phyloP scores from a whole-genome alignment of 2,888 invertebrate species.

The Pheosia gnoma region DNA sequence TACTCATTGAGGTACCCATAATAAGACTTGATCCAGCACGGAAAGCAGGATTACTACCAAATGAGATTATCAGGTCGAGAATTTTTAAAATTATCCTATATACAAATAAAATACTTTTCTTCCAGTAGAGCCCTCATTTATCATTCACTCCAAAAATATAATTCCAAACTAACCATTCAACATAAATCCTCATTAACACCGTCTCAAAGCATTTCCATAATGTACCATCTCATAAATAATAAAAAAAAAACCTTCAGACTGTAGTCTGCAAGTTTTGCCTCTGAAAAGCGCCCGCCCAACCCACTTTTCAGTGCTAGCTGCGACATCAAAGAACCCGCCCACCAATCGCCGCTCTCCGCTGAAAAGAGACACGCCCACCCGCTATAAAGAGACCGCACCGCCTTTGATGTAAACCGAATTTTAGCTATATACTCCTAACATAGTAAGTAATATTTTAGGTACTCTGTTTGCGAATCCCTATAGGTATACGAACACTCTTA shows the following conservation, averaged over 20 bases:
- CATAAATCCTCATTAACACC: constrained; percentile 24
- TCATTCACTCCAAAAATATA: not conserved
- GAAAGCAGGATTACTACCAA: too few species aligned
- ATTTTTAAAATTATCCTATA: too few species aligned
- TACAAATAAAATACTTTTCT: not conserved
- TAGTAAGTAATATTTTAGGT: constrained; percentile 15
- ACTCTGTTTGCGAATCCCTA: constrained; percentile 21
- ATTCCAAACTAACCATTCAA: not conserved
- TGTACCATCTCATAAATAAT: constrained; percentile 47
- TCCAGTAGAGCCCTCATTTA: not conserved
- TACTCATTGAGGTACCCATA: too few species aligned
- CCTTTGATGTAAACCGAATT: constrained; percentile 52
- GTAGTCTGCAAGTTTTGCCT: constrained; percentile 46
- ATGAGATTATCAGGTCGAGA: too few species aligned
- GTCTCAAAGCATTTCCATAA: constrained; percentile 25
- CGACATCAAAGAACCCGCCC: constrained; percentile 52
- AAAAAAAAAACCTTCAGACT: constrained; percentile 35
- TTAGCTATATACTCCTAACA: constrained; percentile 20
- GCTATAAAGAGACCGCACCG: constrained; percentile 70
- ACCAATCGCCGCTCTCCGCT: constrained; percentile 68
- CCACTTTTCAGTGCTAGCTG: constrained; percentile 69
- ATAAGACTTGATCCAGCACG: too few species aligned
- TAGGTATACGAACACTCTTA: not conserved
- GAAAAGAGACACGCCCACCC: constrained; percentile 80
- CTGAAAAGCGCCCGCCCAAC: constrained; percentile 71